Percentiles rank a stretch among this genome's conserved stretches.
These are phyloP conservation scores for Auanema sp. DNA, from an alignment of 2,888 invertebrate species.

Conservation along the genomic window DNA sequence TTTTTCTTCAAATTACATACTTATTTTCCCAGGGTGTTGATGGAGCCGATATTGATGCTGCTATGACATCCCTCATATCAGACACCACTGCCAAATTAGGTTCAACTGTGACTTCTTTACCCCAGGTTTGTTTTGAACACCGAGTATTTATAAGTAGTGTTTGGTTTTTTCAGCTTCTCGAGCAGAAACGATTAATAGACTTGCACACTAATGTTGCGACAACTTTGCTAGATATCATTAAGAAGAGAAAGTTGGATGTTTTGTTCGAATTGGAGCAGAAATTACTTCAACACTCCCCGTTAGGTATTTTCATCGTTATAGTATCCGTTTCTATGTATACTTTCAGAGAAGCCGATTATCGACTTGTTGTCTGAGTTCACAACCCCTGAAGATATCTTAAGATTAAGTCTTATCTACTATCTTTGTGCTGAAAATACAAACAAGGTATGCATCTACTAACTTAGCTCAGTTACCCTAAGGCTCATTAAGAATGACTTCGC, in stretches of 20 bases:
- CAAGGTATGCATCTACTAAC: conserved; percentile 5
- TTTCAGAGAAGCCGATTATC: conserved; percentile 45
- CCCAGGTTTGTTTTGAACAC: conserved; percentile 84
- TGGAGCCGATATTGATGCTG: conserved; percentile 84
- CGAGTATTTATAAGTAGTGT: conserved; percentile 71
- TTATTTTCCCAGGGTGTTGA: conserved; percentile 51
- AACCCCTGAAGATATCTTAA: conserved; percentile 50
- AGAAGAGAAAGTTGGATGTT: conserved; percentile 82
- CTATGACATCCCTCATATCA: conserved; percentile 79
- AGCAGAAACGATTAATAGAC: conserved; percentile 75
- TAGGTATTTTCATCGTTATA: conserved; percentile 65
- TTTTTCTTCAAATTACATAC: conserved; percentile 3
- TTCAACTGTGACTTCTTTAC: conserved; percentile 86
- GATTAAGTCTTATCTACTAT: conserved; percentile 55
- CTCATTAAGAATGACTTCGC: conserved; percentile 41
- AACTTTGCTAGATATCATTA: conserved; percentile 69
- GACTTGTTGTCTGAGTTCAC: conserved; percentile 36
- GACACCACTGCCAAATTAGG: conserved; percentile 86
- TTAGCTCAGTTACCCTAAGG: background rate
- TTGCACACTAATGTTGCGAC: conserved; percentile 99
- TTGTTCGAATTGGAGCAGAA: conserved; percentile 98
- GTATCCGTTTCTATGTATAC: background rate
- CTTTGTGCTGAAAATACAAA: conserved; percentile 29
- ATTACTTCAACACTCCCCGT: conserved; percentile 76
- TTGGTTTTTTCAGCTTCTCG: conserved; percentile 23